Base-by-base conservation (phyloP, 1,140 invertebrate genomes). In the Lerema accius region DNA sequence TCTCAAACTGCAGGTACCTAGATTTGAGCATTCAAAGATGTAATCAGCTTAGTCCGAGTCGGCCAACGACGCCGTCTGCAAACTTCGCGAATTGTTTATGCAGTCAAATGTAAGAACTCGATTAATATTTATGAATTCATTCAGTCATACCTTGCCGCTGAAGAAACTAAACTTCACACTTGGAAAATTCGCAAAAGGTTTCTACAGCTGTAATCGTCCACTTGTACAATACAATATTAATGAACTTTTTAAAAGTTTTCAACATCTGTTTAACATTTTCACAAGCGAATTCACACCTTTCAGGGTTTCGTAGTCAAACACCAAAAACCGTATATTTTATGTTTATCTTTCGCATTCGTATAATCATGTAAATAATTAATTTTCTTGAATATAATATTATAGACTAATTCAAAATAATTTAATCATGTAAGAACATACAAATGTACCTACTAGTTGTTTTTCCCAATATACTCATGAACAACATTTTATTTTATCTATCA, bases 51-150 rank as follows among this genome's bases (percentile, higher is more conserved):
- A 32, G 11, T 28, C 45, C 11, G 11, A 32, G 11, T 37, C 28
- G 59, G 48, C 48, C 39, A 62, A 51, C 28, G 60, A 53, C 61
- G 43, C 28, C 43, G 61, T 63, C 61, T 63, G 50, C 16, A 60
- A 63, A 63, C 46, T 59, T 45, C 16, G 14, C 43, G 49, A 45
- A 45, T 56, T 56, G 40, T 43, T 56, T 56, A 45, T 16, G 14
- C 23, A 56, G 19, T 40, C 50, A 42, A 42, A 42, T 7, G 50
- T 40, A n/a, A 55, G 32, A 53, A 53, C 19, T 14, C 37, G 23
- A 42, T 55, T 40, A 55, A 55, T 55, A 42, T 55, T 51, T 39
- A 51, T 23, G n/a, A 51, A 39, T 51, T 51, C 32, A 51, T 39
- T 39, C 35, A 23, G 23, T 40, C 6, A 17, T 15, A 32, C 46